A percentile compares a stretch with the other conserved stretches of the same genome.
Conservation (phyloP, 2,113 vertebrate species). For the Elgaria multicarinata region DNA sequence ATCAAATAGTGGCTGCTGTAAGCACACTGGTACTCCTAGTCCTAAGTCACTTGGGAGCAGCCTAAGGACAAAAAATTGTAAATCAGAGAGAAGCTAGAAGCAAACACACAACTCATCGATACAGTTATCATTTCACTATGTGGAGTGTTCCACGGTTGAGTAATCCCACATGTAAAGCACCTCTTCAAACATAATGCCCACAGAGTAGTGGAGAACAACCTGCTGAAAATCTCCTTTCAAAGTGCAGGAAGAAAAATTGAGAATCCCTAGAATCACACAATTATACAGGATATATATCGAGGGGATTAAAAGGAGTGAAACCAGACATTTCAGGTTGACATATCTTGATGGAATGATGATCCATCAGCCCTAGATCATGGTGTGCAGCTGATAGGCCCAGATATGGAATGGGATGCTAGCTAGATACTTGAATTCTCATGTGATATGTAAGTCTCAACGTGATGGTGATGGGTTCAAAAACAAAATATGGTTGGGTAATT, state of each 20-base stretch:
- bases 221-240: background rate
- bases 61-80: slow-evolving; percentile 34
- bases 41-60: slow-evolving; percentile 44
- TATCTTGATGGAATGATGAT: background rate
- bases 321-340: background rate
- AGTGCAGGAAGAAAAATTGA: background rate
- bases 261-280: background rate
- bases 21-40: slow-evolving; percentile 29
- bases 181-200: background rate
- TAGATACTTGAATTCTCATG: background rate
- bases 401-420: background rate
- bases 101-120: background rate
- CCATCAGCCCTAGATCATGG: background rate
- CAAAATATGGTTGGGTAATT: no score
- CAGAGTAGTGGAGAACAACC: background rate
- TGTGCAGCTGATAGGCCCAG: background rate
- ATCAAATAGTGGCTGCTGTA: slow-evolving; percentile 50
- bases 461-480: background rate
- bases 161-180: background rate
- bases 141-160: background rate
- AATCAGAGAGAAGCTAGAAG: slow-evolving; percentile 46
- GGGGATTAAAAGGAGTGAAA: background rate
- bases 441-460: background rate
- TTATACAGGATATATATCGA: background rate
- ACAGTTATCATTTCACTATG: slow-evolving; percentile 23